Base-by-base conservation (phyloP, 2,888 invertebrate species). In the Microctonus hyperodae region DNA sequence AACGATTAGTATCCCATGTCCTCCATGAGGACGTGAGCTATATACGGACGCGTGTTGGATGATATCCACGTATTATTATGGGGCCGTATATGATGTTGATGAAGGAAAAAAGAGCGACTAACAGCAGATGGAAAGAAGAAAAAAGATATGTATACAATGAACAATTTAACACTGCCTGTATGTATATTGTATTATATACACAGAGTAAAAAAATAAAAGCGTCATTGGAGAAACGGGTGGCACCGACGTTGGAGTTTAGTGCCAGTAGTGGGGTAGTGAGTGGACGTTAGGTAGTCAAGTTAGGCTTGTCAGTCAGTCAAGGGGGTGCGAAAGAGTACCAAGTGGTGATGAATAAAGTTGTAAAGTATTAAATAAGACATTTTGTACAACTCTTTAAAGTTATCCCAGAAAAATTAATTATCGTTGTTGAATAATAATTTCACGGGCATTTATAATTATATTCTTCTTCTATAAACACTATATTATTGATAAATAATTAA, bases 1-100 rank as follows among this genome's bases (percentile, higher is more conserved):
- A 80, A 72, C 82, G 80, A 83, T 81, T 83, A 81, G 80, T 83
- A 81, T 83, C 79, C 74, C 78, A 76, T 82, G 79, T 81, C 81
- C 56, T 67, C n/a, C 64, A 60, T 31, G 53, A 57, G 51, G 37
- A 65, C 64, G 72, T 73, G 75, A 76, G 76, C 76, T 73, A 74
- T 71, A 67, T 73, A 64, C 69, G 55, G n/a, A 76, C 76, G 73
- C 72, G 75, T 61, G 59, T 68, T 64, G 48, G 50, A 57, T 64
- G n/a, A 31, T 33, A 37, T 44, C 16, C 44, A 44, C 16, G 16
- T 44, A 44, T 16, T 44, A 44, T 44, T n/a, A n/a, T n/a, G 13
- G 37, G 44, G 16, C 16, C 6, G 7, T 16, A 20, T 16, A 20
- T n/a, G 31, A 69, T 31, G 16, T 48, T 11, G 10, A 40, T 37